Conservation (phyloP, 2,113 vertebrate species). For the Planiliza haematocheilus region DNA sequence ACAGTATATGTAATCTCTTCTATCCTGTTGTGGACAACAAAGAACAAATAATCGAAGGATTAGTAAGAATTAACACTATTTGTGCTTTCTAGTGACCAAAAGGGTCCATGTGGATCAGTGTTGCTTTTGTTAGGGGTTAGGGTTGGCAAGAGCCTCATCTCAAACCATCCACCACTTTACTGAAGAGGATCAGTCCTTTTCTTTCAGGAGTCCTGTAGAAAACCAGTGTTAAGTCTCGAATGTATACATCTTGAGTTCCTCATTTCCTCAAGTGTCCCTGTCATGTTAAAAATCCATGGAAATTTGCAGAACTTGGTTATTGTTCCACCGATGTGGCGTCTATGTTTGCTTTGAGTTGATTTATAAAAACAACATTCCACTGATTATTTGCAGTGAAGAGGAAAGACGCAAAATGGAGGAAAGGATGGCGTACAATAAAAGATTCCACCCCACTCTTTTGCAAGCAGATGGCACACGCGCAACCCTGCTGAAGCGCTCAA, state of each 20-base stretch:
- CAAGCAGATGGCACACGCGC: constrained; percentile 49
- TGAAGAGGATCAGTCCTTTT: too few relatives aligned
- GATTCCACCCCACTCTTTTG: constrained; percentile 29
- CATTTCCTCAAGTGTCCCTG: too few relatives aligned
- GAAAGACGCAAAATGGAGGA: constrained; percentile 10
- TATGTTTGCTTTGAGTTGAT: too few relatives aligned
- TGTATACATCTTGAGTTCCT: too few relatives aligned
- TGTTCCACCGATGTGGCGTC: background rate
- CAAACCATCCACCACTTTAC: too few relatives aligned
- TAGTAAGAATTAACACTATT: too few relatives aligned
- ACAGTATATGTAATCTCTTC: background rate
- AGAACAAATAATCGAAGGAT: constrained; percentile 16
- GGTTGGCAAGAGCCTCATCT: too few relatives aligned
- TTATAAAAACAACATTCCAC: background rate
- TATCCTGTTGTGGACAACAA: background rate
- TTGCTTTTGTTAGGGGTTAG: too few relatives aligned
- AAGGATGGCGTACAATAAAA: constrained; percentile 20
- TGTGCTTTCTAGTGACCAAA: too few relatives aligned
- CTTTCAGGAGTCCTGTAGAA: too few relatives aligned
- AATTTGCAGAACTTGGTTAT: background rate
- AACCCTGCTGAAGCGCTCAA: constrained; percentile 41
- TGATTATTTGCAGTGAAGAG: constrained; percentile 16
- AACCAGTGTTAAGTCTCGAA: too few relatives aligned
- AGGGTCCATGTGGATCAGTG: too few relatives aligned
- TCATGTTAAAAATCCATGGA: background rate